phyloP scores from a whole-genome alignment of 2,113 vertebrate genomes.

The Corydoras maculifer region DNA sequence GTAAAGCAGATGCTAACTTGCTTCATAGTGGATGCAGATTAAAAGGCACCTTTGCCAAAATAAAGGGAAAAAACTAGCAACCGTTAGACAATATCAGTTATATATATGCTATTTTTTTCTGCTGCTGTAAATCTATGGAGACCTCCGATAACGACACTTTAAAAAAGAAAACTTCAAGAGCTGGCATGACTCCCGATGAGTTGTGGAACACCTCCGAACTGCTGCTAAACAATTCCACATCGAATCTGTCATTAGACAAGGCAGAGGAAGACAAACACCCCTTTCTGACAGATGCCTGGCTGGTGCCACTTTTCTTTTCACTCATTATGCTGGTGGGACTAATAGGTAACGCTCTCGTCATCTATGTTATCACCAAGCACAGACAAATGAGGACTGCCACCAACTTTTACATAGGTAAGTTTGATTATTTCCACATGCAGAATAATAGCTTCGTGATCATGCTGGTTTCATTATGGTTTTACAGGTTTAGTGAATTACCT shows the following conservation, averaged over 20 bases:
- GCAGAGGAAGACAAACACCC: constrained; percentile 59
- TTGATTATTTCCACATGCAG: too few relatives aligned
- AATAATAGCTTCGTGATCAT: too few relatives aligned
- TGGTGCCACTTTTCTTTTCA: constrained; percentile 74
- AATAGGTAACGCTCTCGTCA: constrained; percentile 74
- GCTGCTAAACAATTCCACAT: constrained; percentile 51
- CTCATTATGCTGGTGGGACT: constrained; percentile 76
- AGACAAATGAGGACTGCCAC: constrained; percentile 77
- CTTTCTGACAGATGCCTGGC: constrained; percentile 75
- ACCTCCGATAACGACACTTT: not conserved
- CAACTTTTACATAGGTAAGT: constrained; percentile 79
- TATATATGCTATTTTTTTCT: too few relatives aligned
- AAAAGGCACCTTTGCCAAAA: constrained; percentile 18
- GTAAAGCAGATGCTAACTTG: constrained; percentile 42
- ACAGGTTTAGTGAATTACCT: too few relatives aligned
- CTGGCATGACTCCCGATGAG: constrained; percentile 46
- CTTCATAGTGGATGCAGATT: constrained; percentile 27
- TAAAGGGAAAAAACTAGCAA: constrained; percentile 8
- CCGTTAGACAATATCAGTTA: not conserved
- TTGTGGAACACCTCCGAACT: constrained; percentile 60
- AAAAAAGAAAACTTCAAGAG: not conserved
- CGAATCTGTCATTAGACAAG: constrained; percentile 51
- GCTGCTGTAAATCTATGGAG: too few relatives aligned
- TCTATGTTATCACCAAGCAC: constrained; percentile 76
- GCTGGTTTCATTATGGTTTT: too few relatives aligned